Percentiles rank a stretch among this genome's conserved stretches.
These are phyloP conservation scores for Micrastur ruficollis DNA, from an alignment of 2,797 vertebrate species.

Conservation along the genomic window DNA sequence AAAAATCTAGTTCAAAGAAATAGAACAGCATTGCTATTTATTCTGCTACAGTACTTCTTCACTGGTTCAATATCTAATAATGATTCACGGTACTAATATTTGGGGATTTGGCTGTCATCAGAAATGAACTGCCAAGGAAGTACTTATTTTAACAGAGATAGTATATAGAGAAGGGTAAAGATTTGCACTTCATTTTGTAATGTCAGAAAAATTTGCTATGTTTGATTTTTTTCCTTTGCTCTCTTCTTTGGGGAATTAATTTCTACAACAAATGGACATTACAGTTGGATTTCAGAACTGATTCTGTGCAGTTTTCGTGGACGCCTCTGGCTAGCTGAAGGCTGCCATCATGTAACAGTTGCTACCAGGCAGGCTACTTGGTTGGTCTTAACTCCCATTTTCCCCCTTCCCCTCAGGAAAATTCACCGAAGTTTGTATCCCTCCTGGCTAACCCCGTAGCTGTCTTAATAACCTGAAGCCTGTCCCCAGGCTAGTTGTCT, in stretches of 20 bases:
- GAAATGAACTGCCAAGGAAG: conserved; percentile 46
- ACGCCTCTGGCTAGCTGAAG: conserved; percentile 73
- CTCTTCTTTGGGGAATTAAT: conserved; percentile 72
- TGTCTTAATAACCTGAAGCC: conserved; percentile 64
- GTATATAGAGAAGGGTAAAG: conserved; percentile 55
- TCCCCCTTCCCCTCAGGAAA: conserved; percentile 54
- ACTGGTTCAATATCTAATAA: conserved; percentile 3
- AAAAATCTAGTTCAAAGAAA: conserved; percentile 1
- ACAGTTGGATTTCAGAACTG: conserved; percentile 62
- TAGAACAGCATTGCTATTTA: neutral
- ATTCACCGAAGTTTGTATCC: conserved; percentile 52
- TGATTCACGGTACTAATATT: neutral
- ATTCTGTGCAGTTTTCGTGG: conserved; percentile 52
- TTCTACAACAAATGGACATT: conserved; percentile 74
- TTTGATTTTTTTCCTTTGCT: conserved; percentile 72
- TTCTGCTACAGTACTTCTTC: neutral
- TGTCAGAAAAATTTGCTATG: conserved; percentile 74
- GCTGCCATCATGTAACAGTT: conserved; percentile 59
- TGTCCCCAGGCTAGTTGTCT: conserved; percentile 72
- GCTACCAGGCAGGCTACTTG: conserved; percentile 42
- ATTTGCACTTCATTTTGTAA: conserved; percentile 63
- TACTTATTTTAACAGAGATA: conserved; percentile 64
- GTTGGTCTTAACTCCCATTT: conserved; percentile 57
- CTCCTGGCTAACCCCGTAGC: conserved; percentile 55
- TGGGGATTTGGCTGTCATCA: conserved; percentile 61